Conservation (phyloP, 92 coral and sea anemone genomes). For the Epizoanthus ramosus region DNA sequence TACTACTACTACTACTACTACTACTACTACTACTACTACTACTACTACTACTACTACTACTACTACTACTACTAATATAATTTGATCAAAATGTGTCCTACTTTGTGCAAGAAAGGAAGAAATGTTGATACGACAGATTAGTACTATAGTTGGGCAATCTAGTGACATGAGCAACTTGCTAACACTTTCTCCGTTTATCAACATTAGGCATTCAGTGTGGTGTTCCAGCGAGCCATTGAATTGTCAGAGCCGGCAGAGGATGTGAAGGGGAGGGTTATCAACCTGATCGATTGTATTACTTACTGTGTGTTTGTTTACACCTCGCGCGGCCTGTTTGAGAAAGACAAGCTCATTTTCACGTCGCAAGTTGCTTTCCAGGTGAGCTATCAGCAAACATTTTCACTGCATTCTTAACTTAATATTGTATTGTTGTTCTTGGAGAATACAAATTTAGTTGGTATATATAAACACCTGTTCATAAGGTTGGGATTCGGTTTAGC, state of each 20-base stretch:
- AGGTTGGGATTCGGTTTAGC: no score
- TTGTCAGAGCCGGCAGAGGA: slow-evolving; percentile 95
- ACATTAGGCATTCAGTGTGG: slow-evolving; percentile 94
- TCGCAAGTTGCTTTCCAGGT: slow-evolving; percentile 99
- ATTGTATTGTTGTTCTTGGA: no score
- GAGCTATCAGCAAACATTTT: neutral
- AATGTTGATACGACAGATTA: no score
- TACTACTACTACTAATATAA: no score
- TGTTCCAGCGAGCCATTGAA: slow-evolving; percentile 95
- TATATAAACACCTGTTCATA: no score
- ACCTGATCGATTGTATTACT: slow-evolving; percentile 95
- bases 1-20: no score
- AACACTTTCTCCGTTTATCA: neutral
- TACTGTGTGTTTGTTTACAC: slow-evolving; percentile 97
- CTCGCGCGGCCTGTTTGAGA: slow-evolving; percentile 97
- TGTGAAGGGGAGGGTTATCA: slow-evolving; percentile 89
- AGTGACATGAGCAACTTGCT: neutral
- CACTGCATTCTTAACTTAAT: neutral
- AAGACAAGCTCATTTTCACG: slow-evolving; percentile 95
- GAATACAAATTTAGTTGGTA: no score
- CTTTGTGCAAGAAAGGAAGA: no score
- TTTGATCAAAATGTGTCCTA: no score
- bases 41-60: no score
- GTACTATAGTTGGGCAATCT: no score
- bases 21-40: no score